Percentiles rank a stretch among this genome's conserved stretches.
phyloP scores from a whole-genome alignment of 2,797 vertebrate genomes.

The Microhierax caerulescens region DNA sequence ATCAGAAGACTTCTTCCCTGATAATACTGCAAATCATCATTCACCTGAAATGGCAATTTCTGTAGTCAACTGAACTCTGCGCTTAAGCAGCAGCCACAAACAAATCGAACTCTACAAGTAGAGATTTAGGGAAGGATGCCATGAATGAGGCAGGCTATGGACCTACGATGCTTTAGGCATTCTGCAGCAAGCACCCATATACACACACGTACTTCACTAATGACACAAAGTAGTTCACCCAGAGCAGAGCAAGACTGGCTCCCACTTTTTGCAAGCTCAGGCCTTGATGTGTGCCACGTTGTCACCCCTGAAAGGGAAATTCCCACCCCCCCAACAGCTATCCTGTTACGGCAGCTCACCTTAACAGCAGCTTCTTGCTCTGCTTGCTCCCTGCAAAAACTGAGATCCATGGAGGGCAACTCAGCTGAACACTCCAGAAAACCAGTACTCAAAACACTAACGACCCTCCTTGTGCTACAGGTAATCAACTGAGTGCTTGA shows the following conservation, averaged over 20 bases:
- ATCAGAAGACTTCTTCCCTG: not conserved
- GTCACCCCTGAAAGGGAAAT: not conserved
- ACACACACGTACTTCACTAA: not conserved
- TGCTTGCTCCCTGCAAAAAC: not conserved
- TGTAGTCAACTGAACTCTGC: not conserved
- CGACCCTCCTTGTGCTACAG: not conserved
- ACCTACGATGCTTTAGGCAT: not conserved
- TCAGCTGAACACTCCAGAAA: not conserved
- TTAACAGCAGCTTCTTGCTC: not conserved
- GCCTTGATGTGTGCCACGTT: not conserved
- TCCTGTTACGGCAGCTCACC: not conserved
- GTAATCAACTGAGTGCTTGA: not conserved
- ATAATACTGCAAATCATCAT: not conserved
- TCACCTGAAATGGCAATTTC: not conserved
- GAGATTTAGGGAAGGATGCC: not conserved
- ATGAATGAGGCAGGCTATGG: not conserved
- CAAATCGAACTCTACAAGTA: not conserved
- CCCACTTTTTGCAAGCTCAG: not conserved
- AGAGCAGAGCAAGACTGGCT: not conserved
- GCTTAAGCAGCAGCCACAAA: not conserved
- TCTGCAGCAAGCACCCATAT: not conserved
- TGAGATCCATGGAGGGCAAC: not conserved
- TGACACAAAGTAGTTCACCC: not conserved
- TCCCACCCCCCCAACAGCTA: no score
- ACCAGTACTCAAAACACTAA: not conserved